A percentile compares a stretch with the other conserved stretches of the same genome.
Conservation (phyloP, 2,113 vertebrate species). For the Rhinolophus sinicus region DNA sequence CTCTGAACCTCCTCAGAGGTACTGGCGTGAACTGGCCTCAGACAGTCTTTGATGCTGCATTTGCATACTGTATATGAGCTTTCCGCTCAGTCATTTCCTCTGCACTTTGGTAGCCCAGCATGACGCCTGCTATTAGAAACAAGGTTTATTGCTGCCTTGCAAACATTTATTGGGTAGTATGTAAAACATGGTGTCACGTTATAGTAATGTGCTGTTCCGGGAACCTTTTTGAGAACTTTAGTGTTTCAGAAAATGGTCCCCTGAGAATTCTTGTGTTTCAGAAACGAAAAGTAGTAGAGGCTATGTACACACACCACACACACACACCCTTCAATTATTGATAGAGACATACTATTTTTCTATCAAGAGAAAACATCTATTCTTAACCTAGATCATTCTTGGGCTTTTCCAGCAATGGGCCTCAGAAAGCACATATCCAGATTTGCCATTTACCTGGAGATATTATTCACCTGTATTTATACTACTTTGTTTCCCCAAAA, state of each 20-base stretch:
- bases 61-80: constrained; percentile 43
- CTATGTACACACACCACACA: constrained; percentile 29
- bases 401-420: background rate
- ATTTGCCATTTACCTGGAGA: background rate
- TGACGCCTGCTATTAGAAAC: constrained; percentile 76
- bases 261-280: constrained; percentile 82
- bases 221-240: constrained; percentile 79
- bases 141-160: constrained; percentile 83
- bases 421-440: background rate
- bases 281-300: constrained; percentile 79
- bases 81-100: constrained; percentile 80
- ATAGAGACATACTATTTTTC: constrained; percentile 70
- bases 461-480: background rate
- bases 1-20: constrained; percentile 38
- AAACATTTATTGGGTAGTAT: constrained; percentile 84
- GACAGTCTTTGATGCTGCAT: constrained; percentile 27
- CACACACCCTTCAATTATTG: constrained; percentile 59
- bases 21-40: background rate
- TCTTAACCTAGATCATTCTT: background rate
- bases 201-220: constrained; percentile 80
- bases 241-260: constrained; percentile 71
- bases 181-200: constrained; percentile 83
- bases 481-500: no score
- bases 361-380: constrained; percentile 14
- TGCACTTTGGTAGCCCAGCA: constrained; percentile 77